Percentiles rank a stretch among this genome's conserved stretches.
Evolutionary conservation across 1,140 invertebrate genomes (phyloP).

Genomic region (Drosophila lacteicornis): DNA sequence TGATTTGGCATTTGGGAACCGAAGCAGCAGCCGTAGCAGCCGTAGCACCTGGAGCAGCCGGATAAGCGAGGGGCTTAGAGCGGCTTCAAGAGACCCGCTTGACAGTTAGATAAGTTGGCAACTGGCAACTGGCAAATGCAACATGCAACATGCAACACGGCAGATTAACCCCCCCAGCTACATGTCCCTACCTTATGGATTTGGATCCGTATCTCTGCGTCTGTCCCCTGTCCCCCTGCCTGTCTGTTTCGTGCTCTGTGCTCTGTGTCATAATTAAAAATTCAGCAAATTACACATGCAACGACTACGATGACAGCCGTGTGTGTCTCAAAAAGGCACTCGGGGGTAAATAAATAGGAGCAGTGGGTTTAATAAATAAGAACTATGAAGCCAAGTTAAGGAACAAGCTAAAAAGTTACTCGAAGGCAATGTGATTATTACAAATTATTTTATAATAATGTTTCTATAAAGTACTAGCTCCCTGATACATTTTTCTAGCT

Average conservation of each 20-base stretch:
- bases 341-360: not conserved
- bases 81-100: constrained; percentile 38
- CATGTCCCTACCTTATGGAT: constrained; percentile 15
- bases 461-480: not conserved
- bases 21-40: not conserved
- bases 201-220: constrained; percentile 34
- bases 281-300: constrained; percentile 76
- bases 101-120: constrained; percentile 53
- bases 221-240: not conserved
- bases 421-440: not conserved
- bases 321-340: constrained; percentile 2
- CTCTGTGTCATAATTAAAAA: constrained; percentile 76
- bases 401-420: not conserved
- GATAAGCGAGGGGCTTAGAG: constrained; percentile 23
- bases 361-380: not conserved
- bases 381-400: too few relatives aligned
- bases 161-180: constrained; percentile 28
- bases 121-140: constrained; percentile 52
- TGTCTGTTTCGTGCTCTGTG: constrained; percentile 23
- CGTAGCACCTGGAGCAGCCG: not conserved
- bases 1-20: constrained; percentile 34
- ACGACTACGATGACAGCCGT: constrained; percentile 48
- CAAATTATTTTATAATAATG: too few relatives aligned
- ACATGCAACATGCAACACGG: constrained; percentile 45
- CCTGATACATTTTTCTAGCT: too few relatives aligned